Evolutionary conservation across 1,140 invertebrate genomes (phyloP).

Genomic region (Gerris buenoi): DNA sequence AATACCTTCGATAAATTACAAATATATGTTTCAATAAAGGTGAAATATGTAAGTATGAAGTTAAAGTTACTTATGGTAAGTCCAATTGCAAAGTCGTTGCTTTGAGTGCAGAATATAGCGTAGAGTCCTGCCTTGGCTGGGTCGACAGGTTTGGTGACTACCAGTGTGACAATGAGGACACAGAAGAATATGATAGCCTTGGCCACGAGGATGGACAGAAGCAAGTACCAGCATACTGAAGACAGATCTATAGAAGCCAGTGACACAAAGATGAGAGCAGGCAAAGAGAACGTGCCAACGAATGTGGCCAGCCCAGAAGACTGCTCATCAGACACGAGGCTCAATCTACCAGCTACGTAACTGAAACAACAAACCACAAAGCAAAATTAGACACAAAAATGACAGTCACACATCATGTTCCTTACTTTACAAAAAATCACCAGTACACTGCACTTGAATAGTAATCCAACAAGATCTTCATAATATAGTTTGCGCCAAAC

Average conservation of each 20-base stretch:
- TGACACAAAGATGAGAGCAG: conserved; percentile 80
- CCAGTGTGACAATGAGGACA: conserved; percentile 60
- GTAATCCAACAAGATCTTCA: too few relatives aligned
- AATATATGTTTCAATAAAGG: neutral
- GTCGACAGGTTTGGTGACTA: conserved; percentile 64
- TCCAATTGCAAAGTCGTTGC: conserved; percentile 95
- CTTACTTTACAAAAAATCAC: too few relatives aligned
- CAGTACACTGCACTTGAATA: too few relatives aligned
- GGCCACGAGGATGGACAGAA: conserved; percentile 67
- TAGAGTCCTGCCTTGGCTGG: conserved; percentile 73
- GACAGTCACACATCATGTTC: too few relatives aligned
- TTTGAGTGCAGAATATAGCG: conserved; percentile 90
- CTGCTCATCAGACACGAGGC: conserved; percentile 67
- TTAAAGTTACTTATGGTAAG: conserved; percentile 75
- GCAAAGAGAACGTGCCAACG: conserved; percentile 83
- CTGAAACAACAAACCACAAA: conserved; percentile 48
- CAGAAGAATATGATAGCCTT: conserved; percentile 74
- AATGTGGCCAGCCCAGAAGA: conserved; percentile 84
- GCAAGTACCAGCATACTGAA: conserved; percentile 76
- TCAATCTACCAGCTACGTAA: conserved; percentile 73
- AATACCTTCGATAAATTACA: neutral
- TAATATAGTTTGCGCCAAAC: too few relatives aligned
- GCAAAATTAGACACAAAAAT: too few relatives aligned
- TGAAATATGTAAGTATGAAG: neutral
- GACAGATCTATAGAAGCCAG: conserved; percentile 71